A percentile compares a stretch with the other conserved stretches of the same genome.
phyloP scores from a whole-genome alignment of 2,113 vertebrate species.

The Pelobates fuscus region DNA sequence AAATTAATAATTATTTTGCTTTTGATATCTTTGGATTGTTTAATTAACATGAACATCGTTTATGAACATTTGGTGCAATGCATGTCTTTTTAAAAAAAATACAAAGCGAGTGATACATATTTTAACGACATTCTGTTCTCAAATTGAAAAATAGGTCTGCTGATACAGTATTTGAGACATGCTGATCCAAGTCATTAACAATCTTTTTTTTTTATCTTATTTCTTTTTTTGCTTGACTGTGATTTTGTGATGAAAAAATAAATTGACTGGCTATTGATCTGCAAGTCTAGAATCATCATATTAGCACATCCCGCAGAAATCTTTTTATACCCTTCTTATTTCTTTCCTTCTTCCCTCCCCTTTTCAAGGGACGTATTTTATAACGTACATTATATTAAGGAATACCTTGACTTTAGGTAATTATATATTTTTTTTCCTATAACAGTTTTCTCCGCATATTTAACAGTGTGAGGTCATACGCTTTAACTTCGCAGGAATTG shows the following conservation, averaged over 20 bases:
- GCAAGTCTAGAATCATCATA: constrained; percentile 54
- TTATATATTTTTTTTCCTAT: constrained; percentile 57
- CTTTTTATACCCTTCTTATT: constrained; percentile 22
- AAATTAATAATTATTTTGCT: background rate
- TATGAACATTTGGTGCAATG: constrained; percentile 1
- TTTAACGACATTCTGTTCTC: constrained; percentile 27
- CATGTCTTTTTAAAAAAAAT: constrained; percentile 5
- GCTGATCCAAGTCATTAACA: constrained; percentile 42
- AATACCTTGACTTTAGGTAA: constrained; percentile 61
- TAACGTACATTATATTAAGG: constrained; percentile 59
- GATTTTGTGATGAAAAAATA: constrained; percentile 58
- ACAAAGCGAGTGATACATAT: constrained; percentile 8
- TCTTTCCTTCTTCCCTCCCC: constrained; percentile 48
- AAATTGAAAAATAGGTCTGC: constrained; percentile 18
- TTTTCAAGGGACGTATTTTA: constrained; percentile 59
- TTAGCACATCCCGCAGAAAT: constrained; percentile 54
- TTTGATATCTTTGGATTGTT: background rate
- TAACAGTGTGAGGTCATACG: constrained; percentile 60
- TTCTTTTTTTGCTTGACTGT: constrained; percentile 48
- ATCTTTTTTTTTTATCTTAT: background rate
- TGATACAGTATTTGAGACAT: constrained; percentile 48
- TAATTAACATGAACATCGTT: constrained; percentile 9
- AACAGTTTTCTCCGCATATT: constrained; percentile 60
- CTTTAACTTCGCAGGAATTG: constrained; percentile 54
- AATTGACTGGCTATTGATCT: constrained; percentile 58